Evolutionary conservation across 2,797 vertebrate species (phyloP).

Genomic region (Oreonectes daqikongensis): DNA sequence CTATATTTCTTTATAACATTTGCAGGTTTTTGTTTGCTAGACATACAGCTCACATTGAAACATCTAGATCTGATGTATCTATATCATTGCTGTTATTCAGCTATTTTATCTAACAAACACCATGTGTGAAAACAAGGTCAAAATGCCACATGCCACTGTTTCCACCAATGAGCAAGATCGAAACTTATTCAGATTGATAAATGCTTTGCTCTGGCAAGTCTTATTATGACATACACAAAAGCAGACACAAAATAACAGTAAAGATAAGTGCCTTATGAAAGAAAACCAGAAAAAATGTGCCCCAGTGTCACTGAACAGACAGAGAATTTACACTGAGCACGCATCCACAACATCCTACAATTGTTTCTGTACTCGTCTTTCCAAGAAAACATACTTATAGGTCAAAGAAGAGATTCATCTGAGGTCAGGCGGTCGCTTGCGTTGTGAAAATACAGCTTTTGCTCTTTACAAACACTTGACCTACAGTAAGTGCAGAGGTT

Average conservation of each 20-base stretch:
- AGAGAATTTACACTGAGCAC: conserved; percentile 10
- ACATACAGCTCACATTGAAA: too few species aligned
- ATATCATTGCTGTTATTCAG: neutral
- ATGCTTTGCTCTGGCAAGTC: neutral
- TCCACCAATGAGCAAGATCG: neutral
- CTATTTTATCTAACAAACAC: neutral
- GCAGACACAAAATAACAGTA: conserved; percentile 2
- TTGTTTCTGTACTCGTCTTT: conserved; percentile 66
- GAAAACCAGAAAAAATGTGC: conserved; percentile 22
- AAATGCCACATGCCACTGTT: neutral
- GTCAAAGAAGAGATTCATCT: conserved; percentile 51
- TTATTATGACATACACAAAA: conserved; percentile 13
- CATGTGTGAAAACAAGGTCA: neutral
- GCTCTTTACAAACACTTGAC: neutral
- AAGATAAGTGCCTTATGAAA: conserved; percentile 15
- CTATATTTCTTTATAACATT: too few species aligned
- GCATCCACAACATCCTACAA: conserved; percentile 67
- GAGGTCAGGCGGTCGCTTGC: neutral
- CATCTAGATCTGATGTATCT: too few species aligned
- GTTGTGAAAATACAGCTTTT: conserved; percentile 16
- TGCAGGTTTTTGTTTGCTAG: too few species aligned
- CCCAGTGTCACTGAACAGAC: conserved; percentile 27
- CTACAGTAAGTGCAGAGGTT: too few species aligned
- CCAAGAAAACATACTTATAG: conserved; percentile 46
- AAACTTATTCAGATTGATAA: conserved; percentile 4